These are phyloP conservation scores for Holotrichia oblita DNA, from an alignment of 1,140 invertebrate genomes.

Conservation along the genomic window DNA sequence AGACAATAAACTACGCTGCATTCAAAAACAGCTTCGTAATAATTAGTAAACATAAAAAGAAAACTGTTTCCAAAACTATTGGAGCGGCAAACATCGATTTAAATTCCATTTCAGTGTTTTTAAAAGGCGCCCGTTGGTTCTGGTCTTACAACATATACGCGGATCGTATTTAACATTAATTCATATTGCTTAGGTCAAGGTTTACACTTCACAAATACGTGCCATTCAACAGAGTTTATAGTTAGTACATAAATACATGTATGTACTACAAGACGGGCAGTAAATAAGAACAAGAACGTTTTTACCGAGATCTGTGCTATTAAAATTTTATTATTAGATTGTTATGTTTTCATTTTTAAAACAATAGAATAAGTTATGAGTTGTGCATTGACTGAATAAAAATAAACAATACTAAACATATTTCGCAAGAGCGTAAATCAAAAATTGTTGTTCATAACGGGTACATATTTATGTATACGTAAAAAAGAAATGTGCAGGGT, in stretches of 20 bases:
- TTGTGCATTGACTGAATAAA: neutral
- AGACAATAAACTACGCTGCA: no score
- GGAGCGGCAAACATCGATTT: constrained; percentile 15
- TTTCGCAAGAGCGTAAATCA: neutral
- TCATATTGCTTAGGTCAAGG: constrained; percentile 31
- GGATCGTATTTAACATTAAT: constrained; percentile 25
- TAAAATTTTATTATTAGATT: constrained; percentile 21
- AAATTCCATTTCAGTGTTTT: constrained; percentile 32
- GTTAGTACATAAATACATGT: neutral
- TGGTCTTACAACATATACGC: constrained; percentile 17
- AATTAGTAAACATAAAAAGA: neutral
- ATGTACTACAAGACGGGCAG: neutral
- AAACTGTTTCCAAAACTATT: neutral
- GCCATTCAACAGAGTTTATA: constrained; percentile 26
- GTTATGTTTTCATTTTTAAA: neutral
- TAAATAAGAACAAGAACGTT: neutral
- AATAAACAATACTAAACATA: neutral
- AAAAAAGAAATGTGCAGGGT: no score
- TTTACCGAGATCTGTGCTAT: neutral
- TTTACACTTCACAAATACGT: constrained; percentile 31
- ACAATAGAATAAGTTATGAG: constrained; percentile 1
- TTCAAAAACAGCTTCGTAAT: neutral
- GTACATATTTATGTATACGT: neutral
- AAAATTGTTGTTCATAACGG: neutral
- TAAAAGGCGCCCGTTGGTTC: constrained; percentile 21